Evolutionary conservation across 2,888 invertebrate genomes (phyloP), one percentile per base, ranked within the genome.

Genomic region (Habrosyne pyritoides): DNA sequence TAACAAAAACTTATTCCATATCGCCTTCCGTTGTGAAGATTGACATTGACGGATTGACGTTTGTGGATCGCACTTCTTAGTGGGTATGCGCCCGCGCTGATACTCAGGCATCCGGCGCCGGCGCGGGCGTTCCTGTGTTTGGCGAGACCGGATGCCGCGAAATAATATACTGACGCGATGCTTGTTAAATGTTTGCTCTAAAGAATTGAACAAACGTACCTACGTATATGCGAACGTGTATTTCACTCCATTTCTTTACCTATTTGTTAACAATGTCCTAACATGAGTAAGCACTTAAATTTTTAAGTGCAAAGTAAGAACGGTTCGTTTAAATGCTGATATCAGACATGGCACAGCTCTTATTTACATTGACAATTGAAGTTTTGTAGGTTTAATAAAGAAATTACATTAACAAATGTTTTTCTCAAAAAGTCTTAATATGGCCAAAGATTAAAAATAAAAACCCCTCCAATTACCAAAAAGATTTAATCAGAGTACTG

Each of bases 41-140:
- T 65, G 73, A 75, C 77, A 71, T 79, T 82, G 79, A 84, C 81
- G 73, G 83, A 86, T 83, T 75, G 81, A 81, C 78, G 73, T 79
- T 80, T 76, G 71, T 76, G 67, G 77, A 83, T 78, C 77, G 71
- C 69, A 73, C 63, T 73, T 65, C 59, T 64, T 69, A 67, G 65
- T 63, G 60, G 55, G 66, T 64, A 56, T 66, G 75, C 73, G 73
- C 77, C 70, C 61, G 75, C 71, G 73, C 70, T 69, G 75, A 78
- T 76, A 73, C 67, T 71, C 71, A 64, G 54, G 69, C 75, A 80
- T 82, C 83, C 82, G 81, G 77, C 69, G 71, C 69, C 70, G 60
- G 59, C 61, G 66, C 69, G 66, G 64, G 64, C 67, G 12, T 42
- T 18, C 36, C 65, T 59, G 57, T 72, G 71, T 76, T 73, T 75